phyloP scores from a whole-genome alignment of 1,140 invertebrate genomes.

The Caerostris darwini region DNA sequence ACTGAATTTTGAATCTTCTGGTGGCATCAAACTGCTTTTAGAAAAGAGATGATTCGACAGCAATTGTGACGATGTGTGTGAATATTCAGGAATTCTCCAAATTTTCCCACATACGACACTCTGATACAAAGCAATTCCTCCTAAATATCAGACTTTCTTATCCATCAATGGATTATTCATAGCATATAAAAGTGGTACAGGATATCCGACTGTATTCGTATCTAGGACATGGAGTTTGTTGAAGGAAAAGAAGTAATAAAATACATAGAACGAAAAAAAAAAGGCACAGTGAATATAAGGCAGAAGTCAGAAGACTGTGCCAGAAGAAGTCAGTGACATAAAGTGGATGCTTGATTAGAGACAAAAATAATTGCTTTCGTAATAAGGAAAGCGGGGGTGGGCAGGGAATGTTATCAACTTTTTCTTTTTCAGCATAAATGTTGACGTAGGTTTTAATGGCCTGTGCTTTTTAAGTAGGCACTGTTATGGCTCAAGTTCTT shows the following conservation, averaged over 20 bases:
- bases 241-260: neutral
- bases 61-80: no score
- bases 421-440: neutral
- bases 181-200: no score
- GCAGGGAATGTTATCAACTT: neutral
- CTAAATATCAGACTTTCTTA: no score
- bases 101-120: no score
- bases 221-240: slow-evolving; percentile 16
- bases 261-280: neutral
- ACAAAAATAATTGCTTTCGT: slow-evolving; percentile 67
- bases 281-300: slow-evolving; percentile 36
- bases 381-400: neutral
- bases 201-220: neutral
- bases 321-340: slow-evolving; percentile 67
- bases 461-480: neutral
- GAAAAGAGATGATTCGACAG: no score
- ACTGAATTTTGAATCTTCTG: no score
- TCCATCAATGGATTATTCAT: no score
- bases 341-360: slow-evolving; percentile 72
- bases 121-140: no score
- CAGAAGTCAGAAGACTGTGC: slow-evolving; percentile 67
- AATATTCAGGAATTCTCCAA: no score
- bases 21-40: no score
- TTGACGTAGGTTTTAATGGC: neutral
- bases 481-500: neutral